Conservation (phyloP, 2,113 vertebrate species). For the Larimichthys crocea region DNA sequence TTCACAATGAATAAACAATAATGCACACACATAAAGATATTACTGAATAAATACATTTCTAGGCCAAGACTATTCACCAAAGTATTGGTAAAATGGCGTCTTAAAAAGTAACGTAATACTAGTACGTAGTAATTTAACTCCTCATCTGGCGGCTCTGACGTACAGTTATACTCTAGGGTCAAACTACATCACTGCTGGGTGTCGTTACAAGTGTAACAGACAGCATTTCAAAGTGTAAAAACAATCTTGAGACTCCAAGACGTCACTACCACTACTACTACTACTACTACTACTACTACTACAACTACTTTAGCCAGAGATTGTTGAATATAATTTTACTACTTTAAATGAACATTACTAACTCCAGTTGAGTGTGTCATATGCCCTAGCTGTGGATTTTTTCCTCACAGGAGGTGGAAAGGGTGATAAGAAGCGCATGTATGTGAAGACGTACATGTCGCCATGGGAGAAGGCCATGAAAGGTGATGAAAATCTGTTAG, state of each 20-base stretch:
- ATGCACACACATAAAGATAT: too few relatives aligned
- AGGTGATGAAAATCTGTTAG: constrained; percentile 88
- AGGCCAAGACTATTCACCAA: not conserved
- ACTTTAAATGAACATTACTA: not conserved
- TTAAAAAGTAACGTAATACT: not conserved
- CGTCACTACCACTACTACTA: too few relatives aligned
- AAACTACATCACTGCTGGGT: not conserved
- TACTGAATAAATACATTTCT: not conserved
- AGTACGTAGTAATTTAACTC: too few relatives aligned
- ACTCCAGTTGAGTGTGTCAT: not conserved
- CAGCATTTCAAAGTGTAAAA: not conserved
- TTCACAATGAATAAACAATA: not conserved
- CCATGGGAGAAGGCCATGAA: constrained; percentile 99
- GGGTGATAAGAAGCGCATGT: constrained; percentile 75
- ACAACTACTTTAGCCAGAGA: not conserved
- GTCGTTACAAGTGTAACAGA: not conserved
- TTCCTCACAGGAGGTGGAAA: constrained; percentile 61
- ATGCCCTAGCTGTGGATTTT: not conserved
- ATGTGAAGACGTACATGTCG: constrained; percentile 91
- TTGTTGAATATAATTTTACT: not conserved
- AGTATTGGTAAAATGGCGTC: not conserved
- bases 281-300: too few relatives aligned
- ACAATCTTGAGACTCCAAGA: too few relatives aligned
- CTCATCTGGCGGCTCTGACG: not conserved
- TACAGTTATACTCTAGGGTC: not conserved